A percentile compares a stretch with the other conserved stretches of the same genome.
phyloP scores from a whole-genome alignment of 2,797 vertebrate genomes.

The Fratercula arctica region DNA sequence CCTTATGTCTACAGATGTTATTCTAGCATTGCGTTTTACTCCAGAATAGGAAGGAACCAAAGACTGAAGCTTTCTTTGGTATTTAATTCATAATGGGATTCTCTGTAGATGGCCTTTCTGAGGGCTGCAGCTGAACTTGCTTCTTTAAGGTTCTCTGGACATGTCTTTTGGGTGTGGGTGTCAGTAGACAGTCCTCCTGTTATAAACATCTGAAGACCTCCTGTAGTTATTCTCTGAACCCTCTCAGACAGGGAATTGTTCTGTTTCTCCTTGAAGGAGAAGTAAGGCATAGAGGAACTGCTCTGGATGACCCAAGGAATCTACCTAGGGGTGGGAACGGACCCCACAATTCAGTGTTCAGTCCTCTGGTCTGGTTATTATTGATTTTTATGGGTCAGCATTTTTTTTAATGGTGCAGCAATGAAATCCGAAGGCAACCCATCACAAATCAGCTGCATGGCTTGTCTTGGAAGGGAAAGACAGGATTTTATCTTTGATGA shows the following conservation, averaged over 20 bases:
- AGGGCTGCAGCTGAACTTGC: background rate
- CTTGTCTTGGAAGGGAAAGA: background rate
- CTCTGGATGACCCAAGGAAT: background rate
- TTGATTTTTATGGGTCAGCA: background rate
- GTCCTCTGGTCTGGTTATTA: background rate
- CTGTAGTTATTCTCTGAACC: background rate
- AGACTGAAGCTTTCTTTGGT: background rate
- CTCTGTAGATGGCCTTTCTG: background rate
- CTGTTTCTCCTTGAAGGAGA: background rate
- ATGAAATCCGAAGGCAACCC: background rate
- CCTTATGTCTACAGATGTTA: background rate
- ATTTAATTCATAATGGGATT: background rate
- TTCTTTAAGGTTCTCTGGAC: background rate
- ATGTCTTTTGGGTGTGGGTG: background rate
- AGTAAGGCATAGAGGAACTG: background rate
- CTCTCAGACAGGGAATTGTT: background rate
- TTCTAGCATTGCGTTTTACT: background rate
- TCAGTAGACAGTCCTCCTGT: background rate
- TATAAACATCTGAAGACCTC: background rate
- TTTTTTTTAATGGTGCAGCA: background rate
- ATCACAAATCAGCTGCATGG: background rate
- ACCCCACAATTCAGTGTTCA: background rate
- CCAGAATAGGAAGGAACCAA: background rate
- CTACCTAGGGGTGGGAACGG: background rate
- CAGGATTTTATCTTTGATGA: background rate